Base-by-base conservation (phyloP, 2,888 invertebrate genomes). In the Pandemis corylana region DNA sequence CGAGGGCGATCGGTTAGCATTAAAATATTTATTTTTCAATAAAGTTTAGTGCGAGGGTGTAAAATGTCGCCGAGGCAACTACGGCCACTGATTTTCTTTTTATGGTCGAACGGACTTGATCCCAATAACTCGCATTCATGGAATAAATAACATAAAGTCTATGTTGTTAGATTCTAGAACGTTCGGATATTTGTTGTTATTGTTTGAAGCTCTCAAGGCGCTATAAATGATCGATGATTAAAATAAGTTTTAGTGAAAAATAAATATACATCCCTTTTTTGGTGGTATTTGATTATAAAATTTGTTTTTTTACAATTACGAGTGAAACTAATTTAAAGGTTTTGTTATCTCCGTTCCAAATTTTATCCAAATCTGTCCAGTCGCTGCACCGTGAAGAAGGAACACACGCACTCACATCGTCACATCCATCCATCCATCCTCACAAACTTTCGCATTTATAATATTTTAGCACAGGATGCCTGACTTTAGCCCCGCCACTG, bases 11-110 rank as follows among this genome's bases (percentile, higher is more conserved):
- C 85, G 85, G 84, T 83, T 86, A 83, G 85, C 85, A 89, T 89
- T 90, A 88, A 90, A 90, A 90, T 89, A 85, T 87, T 87, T 87
- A 88, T 86, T 86, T 87, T 87, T 85, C 86, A 83, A 86, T 86
- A 88, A 86, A 84, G 81, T 80, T 81, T 80, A 78, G 78, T 76
- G 80, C 81, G 77, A 81, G 83, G 85, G 83, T 84, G 84, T 77
- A 77, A 80, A 81, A 82, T 76, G 78, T 82, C 76, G 76, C 75
- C 77, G 76, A 76, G 79, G 75, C 79, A 83, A 81, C 76, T 79
- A 83, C 80, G 80, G 78, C 79, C 79, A 76, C 78, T 83, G 84
- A 84, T 85, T 86, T 85, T 81, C 79, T 82, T 82, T 76, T 82
- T 82, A 82, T 84, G 83, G 84, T 82, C 81, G 81, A 84, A 77